phyloP scores from a whole-genome alignment of 2,113 vertebrate genomes.

The Rynchops niger region DNA sequence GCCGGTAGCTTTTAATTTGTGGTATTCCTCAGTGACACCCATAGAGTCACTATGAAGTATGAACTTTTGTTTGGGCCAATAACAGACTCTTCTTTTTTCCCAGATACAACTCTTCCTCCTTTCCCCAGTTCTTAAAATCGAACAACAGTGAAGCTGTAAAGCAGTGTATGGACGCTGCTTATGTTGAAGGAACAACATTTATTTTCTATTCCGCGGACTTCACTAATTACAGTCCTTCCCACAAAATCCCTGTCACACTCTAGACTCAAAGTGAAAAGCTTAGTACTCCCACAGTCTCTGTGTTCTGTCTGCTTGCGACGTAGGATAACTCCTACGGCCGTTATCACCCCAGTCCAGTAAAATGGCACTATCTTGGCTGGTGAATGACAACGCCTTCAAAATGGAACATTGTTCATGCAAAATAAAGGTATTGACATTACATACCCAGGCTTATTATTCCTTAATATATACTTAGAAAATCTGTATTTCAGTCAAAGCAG shows the following conservation, averaged over 20 bases:
- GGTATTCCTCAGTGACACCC: neutral
- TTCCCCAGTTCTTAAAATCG: neutral
- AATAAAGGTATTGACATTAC: neutral
- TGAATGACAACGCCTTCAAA: neutral
- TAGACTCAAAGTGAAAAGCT: neutral
- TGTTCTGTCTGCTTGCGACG: neutral
- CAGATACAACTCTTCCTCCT: neutral
- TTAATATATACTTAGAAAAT: neutral
- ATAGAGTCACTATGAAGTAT: neutral
- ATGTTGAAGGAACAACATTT: neutral
- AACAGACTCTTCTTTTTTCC: neutral
- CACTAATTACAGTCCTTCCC: neutral
- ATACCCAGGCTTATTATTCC: neutral
- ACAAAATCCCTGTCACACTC: neutral
- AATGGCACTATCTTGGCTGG: neutral
- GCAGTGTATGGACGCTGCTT: neutral
- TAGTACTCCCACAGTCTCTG: too few relatives aligned
- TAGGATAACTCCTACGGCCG: accelerated
- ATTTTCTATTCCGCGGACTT: neutral
- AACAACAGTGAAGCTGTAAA: neutral
- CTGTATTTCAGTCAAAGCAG: neutral
- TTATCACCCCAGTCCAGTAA: neutral
- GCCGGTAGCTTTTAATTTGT: neutral
- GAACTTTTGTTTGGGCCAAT: neutral
- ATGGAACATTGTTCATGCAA: neutral